Evolutionary conservation across 2,888 invertebrate genomes (phyloP).

Genomic region (Gryllus longicercus): DNA sequence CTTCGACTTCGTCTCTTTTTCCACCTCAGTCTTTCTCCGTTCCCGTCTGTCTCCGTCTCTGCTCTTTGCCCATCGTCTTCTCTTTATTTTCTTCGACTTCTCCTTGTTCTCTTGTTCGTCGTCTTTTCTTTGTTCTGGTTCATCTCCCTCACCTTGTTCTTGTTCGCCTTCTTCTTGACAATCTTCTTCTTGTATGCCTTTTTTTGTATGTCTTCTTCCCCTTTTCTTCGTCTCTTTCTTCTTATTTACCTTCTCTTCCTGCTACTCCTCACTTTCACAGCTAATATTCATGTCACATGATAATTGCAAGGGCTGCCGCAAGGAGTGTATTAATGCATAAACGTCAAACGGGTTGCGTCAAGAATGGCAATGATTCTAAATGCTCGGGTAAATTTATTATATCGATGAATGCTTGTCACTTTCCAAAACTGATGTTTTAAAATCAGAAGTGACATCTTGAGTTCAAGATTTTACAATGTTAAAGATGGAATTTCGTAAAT

Average conservation of each 20-base stretch:
- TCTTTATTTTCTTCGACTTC: not conserved
- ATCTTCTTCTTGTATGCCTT: not conserved
- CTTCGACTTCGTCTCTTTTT: not conserved
- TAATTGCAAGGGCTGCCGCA: too few species aligned
- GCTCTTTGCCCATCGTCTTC: not conserved
- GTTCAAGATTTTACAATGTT: too few species aligned
- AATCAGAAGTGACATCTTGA: too few species aligned
- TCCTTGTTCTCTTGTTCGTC: not conserved
- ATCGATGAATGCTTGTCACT: too few species aligned
- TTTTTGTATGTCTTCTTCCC: not conserved
- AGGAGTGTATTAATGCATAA: too few species aligned
- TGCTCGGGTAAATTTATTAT: too few species aligned
- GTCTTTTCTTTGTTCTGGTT: not conserved
- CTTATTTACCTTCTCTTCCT: not conserved
- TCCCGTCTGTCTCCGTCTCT: not conserved
- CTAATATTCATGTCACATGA: too few species aligned
- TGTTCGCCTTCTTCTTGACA: not conserved
- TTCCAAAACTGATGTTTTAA: too few species aligned
- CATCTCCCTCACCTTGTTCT: not conserved
- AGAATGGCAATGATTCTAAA: too few species aligned
- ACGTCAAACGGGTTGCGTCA: too few species aligned
- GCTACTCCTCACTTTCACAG: not conserved
- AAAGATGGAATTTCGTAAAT: too few species aligned
- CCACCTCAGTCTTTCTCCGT: not conserved
- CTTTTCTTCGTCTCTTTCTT: not conserved